Base-by-base conservation (phyloP, 2,888 invertebrate genomes). In the Lumbricus terrestris region DNA sequence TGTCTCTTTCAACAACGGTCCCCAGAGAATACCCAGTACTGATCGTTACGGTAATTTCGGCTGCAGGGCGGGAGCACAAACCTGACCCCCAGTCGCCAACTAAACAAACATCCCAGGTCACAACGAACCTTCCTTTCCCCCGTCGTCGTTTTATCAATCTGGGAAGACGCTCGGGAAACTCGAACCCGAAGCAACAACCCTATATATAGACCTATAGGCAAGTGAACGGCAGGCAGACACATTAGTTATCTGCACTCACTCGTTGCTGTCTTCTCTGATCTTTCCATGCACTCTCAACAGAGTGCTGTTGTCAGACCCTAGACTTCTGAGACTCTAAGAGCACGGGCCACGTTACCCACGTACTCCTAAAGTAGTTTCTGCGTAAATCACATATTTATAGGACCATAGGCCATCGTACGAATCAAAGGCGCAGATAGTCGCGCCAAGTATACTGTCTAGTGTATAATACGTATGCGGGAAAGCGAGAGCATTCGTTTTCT, bases 371-470 rank as follows among this genome's bases (percentile, higher is more conserved):
- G 69, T n/a, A 69, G 69, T 69, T 69, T n/a, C 11, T n/a, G n/a
- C 69, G 69, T 69, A 69, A 69, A 69, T 69, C 69, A 69, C 69
- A 69, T 69, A 69, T n/a, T 69, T 69, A 69, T 69, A 69, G 69
- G 69, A n/a, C 69, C 69, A 69, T 69, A 29, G n/a, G 69, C 20
- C 47, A 38, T 13, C 47, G 69, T n/a, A 29, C 69, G 29, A 69
- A 69, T 69, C 69, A 69, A 69, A 69, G 69, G 29, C 69, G 69
- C 69, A 69, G 29, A 69, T n/a, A 69, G 69, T 69, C 69, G 69
- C 13, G 69, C 69, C 29, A n/a, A n/a, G 69, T 69, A 69, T 8
- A 69, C n/a, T n/a, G n/a, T n/a, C n/a, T n/a, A n/a, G n/a, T n/a
- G n/a, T n/a, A n/a, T n/a, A n/a, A n/a, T n/a, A n/a, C n/a, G n/a